Evolutionary conservation across 2,888 invertebrate genomes (phyloP), one percentile per base, ranked within the genome.

Genomic region (Heterodera filipjevi): DNA sequence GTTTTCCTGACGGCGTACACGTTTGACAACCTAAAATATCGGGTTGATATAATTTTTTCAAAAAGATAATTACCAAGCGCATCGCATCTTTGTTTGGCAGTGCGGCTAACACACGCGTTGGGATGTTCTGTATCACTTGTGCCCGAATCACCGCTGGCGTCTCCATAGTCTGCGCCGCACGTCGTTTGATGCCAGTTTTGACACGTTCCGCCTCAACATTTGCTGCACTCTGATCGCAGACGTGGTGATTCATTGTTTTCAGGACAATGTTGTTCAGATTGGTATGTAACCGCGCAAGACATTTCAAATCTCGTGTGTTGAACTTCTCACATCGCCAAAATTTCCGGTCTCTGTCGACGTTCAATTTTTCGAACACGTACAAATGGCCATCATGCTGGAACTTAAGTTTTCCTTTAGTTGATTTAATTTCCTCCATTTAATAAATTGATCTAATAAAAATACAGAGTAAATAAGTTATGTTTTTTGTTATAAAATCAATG

Each of bases 81-180:
- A 74, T n/a, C n/a, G 75, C 75, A n/a, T 74, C 75, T 8, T 74
- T 74, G 6, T 39, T 53, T n/a, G 75, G 59, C 10, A 74, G 39
- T 32, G 35, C 27, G 27, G 75, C 64, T 5, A 74, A 27, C 39
- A 74, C 64, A n/a, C 35, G 64, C n/a, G n/a, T n/a, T n/a, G n/a
- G n/a, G n/a, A n/a, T n/a, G n/a, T n/a, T n/a, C n/a, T n/a, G n/a
- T n/a, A n/a, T n/a, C n/a, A n/a, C n/a, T n/a, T n/a, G n/a, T n/a
- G n/a, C n/a, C n/a, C n/a, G n/a, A n/a, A n/a, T n/a, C n/a, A n/a
- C n/a, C n/a, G n/a, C n/a, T n/a, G n/a, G n/a, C n/a, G n/a, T n/a
- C n/a, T n/a, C n/a, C 74, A 74, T 59, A 3, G 74, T 27, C 8
- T 2, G 10, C 1, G 12, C 12, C 2, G 74, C 74, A 1, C 74